Conservation (phyloP, 1,140 invertebrate genomes). For the Melipona quadrifasciata region DNA sequence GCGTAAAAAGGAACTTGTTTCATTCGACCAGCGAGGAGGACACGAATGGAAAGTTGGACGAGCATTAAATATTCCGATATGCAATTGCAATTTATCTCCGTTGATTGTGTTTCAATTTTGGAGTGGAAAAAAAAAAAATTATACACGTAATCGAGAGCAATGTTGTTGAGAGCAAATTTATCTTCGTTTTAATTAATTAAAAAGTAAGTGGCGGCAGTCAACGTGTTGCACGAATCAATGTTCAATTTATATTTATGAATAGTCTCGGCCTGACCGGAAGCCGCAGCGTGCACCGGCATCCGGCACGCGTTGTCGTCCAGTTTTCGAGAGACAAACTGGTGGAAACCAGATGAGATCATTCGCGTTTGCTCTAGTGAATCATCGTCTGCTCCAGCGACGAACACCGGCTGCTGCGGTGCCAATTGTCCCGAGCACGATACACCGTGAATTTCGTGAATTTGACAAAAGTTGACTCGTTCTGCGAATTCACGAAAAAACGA, state of each 20-base stretch:
- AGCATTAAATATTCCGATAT: background rate
- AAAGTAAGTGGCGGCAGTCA: background rate
- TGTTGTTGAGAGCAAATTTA: no score
- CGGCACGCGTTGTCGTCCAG: conserved; percentile 38
- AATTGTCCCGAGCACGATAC: background rate
- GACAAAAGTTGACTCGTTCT: background rate
- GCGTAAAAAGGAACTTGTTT: background rate
- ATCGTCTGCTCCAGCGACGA: conserved; percentile 27
- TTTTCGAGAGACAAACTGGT: background rate
- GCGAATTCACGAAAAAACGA: background rate
- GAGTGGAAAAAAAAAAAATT: no score
- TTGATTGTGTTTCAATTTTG: no score
- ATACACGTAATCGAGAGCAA: no score
- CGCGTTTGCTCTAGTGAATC: conserved; percentile 57
- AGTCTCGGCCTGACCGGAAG: conserved; percentile 43
- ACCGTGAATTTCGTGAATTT: background rate
- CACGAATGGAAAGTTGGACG: background rate
- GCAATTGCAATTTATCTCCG: no score
- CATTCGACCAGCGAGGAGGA: background rate
- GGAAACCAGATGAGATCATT: conserved; percentile 57
- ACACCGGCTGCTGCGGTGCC: background rate
- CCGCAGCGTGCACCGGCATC: conserved; percentile 31
- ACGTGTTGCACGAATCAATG: conserved; percentile 36
- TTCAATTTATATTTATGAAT: conserved; percentile 60
- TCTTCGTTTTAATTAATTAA: no score